Base-by-base conservation (phyloP, 1,140 invertebrate species). In the Marisa cornuarietis region DNA sequence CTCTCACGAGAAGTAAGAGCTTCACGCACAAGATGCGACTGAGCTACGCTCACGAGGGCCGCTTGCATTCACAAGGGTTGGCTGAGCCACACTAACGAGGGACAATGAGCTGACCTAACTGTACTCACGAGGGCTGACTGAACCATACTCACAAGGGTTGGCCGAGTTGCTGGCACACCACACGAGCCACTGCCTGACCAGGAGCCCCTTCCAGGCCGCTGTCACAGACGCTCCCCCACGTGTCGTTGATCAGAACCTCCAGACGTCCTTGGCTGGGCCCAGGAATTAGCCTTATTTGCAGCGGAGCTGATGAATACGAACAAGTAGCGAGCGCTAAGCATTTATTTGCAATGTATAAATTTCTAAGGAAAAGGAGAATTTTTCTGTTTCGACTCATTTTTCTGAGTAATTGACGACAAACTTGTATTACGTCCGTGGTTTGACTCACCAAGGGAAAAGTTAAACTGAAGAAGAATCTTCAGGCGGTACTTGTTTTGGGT, bases 211-310 rank as follows among this genome's bases (percentile, higher is more conserved):
- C 93, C 85, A 95, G 95, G 77, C 93, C 92, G 84, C 95, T 94
- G 86, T 95, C 95, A 87, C 95, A 96, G 26, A 96, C 92, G 80
- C 93, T 93, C 2, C 95, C 95, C 93, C 94, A 95, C 75, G 92
- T 91, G 2, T 93, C 94, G 80, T 92, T 92, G 58, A 94, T 92
- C 91, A 93, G 94, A 0, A 96, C 92, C 92, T 95, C 94, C 11
- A 96, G 86, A 73, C 93, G 90, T 20, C 95, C 95, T 24, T 80
- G 73, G 26, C 74, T 49, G 22, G 74, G 62, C 18, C 73, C 73
- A 9, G 73, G 73, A 16, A 24, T 18, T 18, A 75, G 58, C 54
- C 73, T 22, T 14, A 75, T 62, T 54, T 62, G 52, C n/a, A 61
- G 24, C 3, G 18, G 31, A n/a, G 73, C 73, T 75, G 54, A 13